Percentiles rank a stretch among this genome's conserved stretches.
phyloP scores from a whole-genome alignment of 2,888 invertebrate genomes.

The Crossocerus cetratus region DNA sequence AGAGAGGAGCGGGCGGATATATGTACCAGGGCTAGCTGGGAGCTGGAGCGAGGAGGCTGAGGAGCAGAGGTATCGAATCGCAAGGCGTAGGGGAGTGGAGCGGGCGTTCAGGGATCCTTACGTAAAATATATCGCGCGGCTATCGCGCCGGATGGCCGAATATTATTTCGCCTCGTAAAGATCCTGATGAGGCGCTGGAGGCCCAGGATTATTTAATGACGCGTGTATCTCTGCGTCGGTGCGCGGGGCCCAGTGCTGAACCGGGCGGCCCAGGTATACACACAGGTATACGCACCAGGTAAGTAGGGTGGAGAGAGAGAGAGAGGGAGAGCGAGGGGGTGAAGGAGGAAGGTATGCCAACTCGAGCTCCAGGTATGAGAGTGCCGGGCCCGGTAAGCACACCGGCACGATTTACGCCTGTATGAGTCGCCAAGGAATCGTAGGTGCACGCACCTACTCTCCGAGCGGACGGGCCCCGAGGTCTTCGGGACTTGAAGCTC shows the following conservation, averaged over 20 bases:
- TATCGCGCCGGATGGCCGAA: slow-evolving; percentile 58
- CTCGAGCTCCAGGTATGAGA: slow-evolving; percentile 54
- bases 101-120: slow-evolving; percentile 45
- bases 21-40: neutral
- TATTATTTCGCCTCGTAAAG: slow-evolving; percentile 72
- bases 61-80: neutral
- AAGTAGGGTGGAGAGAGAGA: slow-evolving; percentile 39
- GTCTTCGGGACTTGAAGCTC: slow-evolving; percentile 48
- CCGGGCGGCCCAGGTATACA: slow-evolving; percentile 63
- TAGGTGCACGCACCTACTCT: slow-evolving; percentile 28
- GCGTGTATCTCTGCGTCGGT: slow-evolving; percentile 56
- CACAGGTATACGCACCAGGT: slow-evolving; percentile 63
- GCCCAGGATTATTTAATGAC: slow-evolving; percentile 72
- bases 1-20: slow-evolving; percentile 13
- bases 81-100: neutral
- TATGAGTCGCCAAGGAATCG: slow-evolving; percentile 47
- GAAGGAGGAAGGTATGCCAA: slow-evolving; percentile 37
- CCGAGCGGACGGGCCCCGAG: slow-evolving; percentile 27
- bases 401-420: slow-evolving; percentile 39
- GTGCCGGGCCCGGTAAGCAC: slow-evolving; percentile 29
- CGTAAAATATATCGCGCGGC: slow-evolving; percentile 54
- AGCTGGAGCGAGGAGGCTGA: neutral
- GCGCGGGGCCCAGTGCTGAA: slow-evolving; percentile 45
- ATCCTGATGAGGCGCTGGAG: slow-evolving; percentile 70
- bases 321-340: slow-evolving; percentile 30